Conservation (phyloP, 2,888 invertebrate genomes). For the Bugulina stolonifera region DNA sequence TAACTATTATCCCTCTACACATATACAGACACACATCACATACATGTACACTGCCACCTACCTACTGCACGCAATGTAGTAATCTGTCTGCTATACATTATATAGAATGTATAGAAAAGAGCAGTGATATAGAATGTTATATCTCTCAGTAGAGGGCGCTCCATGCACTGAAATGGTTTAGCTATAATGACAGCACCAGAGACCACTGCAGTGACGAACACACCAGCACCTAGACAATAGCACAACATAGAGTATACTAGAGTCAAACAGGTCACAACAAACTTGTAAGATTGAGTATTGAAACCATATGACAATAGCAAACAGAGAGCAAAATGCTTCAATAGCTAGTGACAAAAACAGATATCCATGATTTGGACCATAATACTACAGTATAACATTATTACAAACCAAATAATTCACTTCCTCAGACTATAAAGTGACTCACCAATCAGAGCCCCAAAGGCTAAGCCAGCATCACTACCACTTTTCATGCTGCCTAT, state of each 20-base stretch:
- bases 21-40: not conserved
- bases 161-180: conserved; percentile 58
- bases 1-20: no score
- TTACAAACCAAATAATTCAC: no score
- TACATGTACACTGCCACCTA: not conserved
- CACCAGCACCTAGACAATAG: conserved; percentile 62
- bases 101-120: conserved; percentile 56
- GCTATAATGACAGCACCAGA: conserved; percentile 59
- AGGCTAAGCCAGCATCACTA: conserved; percentile 49
- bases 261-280: no score
- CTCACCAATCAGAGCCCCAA: conserved; percentile 51
- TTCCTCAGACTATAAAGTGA: no score
- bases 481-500: conserved; percentile 49
- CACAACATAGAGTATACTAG: no score
- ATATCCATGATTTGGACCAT: no score
- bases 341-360: no score
- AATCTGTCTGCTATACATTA: conserved; percentile 34
- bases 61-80: conserved; percentile 28
- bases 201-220: conserved; percentile 61
- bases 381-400: no score
- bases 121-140: conserved; percentile 57
- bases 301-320: no score
- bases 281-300: no score
- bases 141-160: conserved; percentile 57
- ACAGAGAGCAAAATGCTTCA: no score